Base-by-base conservation (phyloP, 2,888 invertebrate genomes). In the Chaetogeoica ovagalla region DNA sequence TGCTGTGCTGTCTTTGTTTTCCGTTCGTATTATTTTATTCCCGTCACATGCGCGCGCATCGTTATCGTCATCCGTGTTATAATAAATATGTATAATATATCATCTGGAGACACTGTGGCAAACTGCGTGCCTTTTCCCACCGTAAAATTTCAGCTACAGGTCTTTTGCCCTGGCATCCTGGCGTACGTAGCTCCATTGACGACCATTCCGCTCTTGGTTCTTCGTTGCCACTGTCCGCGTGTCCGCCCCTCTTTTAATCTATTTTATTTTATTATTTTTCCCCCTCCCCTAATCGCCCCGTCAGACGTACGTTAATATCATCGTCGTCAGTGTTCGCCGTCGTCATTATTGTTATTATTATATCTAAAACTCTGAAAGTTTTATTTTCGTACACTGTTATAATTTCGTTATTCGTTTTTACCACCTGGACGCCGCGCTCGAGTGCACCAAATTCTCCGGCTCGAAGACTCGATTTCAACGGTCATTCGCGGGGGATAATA, bases 21-120 rank as follows among this genome's bases (percentile, higher is more conserved):
- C 43, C 6, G 7, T 43, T 43, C 30, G 30, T 43, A 43, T 9
- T 43, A 9, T 43, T 43, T 43, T 43, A 43, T 43, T 7, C 7
- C 9, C 43, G 6, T 43, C 43, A 7, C 43, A 3, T 3, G 15
- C 3, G 13, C 15, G 11, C 48, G 48, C 30, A 48, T 11, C 15
- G 48, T 48, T 48, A 48, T 48, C 48, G n/a, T n/a, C n/a, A n/a
- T 48, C 48, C 48, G 48, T 13, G 48, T 48, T 13, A 15, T n/a
- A 13, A 48, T 48, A 48, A 48, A 48, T 48, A n/a, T n/a, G n/a
- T n/a, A n/a, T n/a, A n/a, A n/a, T n/a, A 48, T 13, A 48, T 48
- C 48, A 76, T 68, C 66, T 60, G 77, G 77, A 68, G 52, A 77
- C 77, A 77, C 77, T 77, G 77, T 39, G 19, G n/a, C 75, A 68